phyloP scores from a whole-genome alignment of 2,113 vertebrate species.

The Channa maculata region DNA sequence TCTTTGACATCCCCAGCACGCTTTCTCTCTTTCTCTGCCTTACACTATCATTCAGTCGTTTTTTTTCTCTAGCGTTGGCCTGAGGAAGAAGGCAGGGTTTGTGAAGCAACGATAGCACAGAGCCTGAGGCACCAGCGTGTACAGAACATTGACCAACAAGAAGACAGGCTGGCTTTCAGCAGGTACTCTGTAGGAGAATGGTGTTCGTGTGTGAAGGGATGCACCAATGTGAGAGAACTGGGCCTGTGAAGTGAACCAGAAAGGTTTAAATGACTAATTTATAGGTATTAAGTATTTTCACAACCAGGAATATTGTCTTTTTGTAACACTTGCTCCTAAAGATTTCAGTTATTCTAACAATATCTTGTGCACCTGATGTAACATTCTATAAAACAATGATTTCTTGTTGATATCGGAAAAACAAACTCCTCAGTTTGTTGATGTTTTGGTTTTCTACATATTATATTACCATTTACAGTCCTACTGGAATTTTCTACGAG shows the following conservation, averaged over 20 bases:
- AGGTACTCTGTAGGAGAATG: constrained; percentile 93
- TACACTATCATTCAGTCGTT: constrained; percentile 53
- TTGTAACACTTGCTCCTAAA: not conserved
- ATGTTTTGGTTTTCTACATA: too few species aligned
- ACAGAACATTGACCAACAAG: constrained; percentile 88
- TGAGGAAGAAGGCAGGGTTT: constrained; percentile 90
- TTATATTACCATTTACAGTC: not conserved
- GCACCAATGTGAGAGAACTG: constrained; percentile 95
- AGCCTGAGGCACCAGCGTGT: constrained; percentile 90
- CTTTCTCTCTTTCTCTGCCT: not conserved
- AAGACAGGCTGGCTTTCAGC: constrained; percentile 87
- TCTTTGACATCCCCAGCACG: constrained; percentile 1
- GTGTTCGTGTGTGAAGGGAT: constrained; percentile 95
- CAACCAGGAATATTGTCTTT: not conserved
- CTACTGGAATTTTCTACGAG: not conserved
- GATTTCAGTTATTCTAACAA: not conserved
- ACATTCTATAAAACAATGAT: too few species aligned
- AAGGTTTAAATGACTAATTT: not conserved
- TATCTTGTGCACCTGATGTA: not conserved
- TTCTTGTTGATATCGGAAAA: too few species aligned
- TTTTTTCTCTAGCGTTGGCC: constrained; percentile 72
- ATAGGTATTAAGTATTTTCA: not conserved
- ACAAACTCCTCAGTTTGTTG: too few species aligned
- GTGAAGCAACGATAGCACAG: constrained; percentile 91
- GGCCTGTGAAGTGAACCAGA: constrained; percentile 80